Conservation (phyloP, 2,888 invertebrate genomes). For the Oegoconia quadripuncta region DNA sequence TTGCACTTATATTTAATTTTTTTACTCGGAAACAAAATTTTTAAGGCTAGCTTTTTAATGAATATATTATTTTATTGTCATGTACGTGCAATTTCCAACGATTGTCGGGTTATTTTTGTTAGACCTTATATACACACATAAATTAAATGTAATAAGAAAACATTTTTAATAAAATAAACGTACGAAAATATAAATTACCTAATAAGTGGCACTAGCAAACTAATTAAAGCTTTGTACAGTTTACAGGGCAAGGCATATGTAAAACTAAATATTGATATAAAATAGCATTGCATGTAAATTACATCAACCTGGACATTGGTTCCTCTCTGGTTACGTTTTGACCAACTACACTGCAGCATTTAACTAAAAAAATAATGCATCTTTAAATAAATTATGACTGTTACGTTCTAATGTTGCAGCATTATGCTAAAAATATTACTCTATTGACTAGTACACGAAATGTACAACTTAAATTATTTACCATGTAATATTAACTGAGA, state of each 20-base stretch:
- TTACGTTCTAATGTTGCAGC: background rate
- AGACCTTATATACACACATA: slow-evolving; percentile 6
- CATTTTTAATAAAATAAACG: slow-evolving; percentile 4
- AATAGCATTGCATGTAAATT: background rate
- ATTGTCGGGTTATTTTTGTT: too few relatives aligned
- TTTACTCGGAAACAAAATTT: too few relatives aligned
- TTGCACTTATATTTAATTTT: too few relatives aligned
- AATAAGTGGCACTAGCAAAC: slow-evolving; percentile 12
- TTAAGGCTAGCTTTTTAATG: too few relatives aligned
- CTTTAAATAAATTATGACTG: background rate
- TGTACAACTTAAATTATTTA: slow-evolving; percentile 43
- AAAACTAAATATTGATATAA: background rate
- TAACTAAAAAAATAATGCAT: background rate
- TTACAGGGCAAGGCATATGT: slow-evolving; percentile 5
- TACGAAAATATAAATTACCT: background rate
- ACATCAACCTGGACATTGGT: background rate
- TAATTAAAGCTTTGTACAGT: slow-evolving; percentile 16
- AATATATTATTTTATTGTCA: too few relatives aligned
- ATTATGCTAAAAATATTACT: slow-evolving; percentile 36
- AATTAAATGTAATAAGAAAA: background rate
- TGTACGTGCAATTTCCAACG: too few relatives aligned
- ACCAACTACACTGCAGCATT: background rate
- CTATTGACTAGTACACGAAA: slow-evolving; percentile 66
- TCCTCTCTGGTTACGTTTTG: background rate
- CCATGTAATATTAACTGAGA: background rate